A percentile compares a stretch with the other conserved stretches of the same genome.
phyloP scores from a whole-genome alignment of 2,113 vertebrate genomes.

The Burhinus oedicnemus region DNA sequence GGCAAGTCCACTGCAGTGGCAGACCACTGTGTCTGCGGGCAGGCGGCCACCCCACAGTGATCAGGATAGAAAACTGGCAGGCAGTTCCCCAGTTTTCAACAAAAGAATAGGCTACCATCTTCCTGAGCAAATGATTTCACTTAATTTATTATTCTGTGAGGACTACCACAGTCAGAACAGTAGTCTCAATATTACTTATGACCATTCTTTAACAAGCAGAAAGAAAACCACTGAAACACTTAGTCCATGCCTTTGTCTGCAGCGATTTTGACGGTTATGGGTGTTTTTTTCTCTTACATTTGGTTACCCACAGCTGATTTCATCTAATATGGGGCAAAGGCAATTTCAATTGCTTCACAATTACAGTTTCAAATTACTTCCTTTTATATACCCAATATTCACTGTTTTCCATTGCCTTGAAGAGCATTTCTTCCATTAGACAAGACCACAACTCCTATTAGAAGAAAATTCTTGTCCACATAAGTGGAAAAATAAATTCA shows the following conservation, averaged over 20 bases:
- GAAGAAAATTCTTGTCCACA: background rate
- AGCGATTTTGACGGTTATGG: background rate
- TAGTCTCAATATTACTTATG: background rate
- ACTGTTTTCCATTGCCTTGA: background rate
- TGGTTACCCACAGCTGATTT: background rate
- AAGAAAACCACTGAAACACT: background rate
- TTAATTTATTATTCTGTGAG: background rate
- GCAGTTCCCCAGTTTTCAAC: background rate
- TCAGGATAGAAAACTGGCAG: background rate
- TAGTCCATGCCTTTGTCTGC: background rate
- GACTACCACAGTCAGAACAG: background rate
- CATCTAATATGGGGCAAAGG: background rate
- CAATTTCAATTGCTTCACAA: background rate
- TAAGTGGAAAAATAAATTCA: background rate
- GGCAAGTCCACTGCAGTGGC: background rate
- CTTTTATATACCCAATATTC: background rate
- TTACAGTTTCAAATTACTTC: slow-evolving; percentile 3
- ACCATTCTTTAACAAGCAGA: background rate
- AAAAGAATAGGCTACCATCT: background rate
- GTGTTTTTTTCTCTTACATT: background rate
- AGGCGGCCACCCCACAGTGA: background rate
- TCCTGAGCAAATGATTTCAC: background rate
- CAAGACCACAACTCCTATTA: background rate
- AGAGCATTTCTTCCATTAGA: background rate
- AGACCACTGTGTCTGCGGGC: background rate